Evolutionary conservation across 2,888 invertebrate species (phyloP), one percentile per base, ranked within the genome.

Genomic region (Timema podura): DNA sequence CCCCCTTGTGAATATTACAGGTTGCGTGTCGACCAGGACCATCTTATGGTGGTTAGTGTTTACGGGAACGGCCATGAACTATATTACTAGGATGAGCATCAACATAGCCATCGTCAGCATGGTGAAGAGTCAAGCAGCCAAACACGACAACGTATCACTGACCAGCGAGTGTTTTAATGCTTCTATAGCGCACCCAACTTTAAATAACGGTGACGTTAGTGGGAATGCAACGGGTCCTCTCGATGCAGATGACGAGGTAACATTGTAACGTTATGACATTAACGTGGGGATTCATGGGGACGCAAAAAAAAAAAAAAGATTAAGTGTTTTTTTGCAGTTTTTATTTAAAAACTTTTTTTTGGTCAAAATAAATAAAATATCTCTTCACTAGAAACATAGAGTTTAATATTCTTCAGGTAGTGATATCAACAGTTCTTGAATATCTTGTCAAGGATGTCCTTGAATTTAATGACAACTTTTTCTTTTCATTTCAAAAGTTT

Each of bases 21-120:
- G 30, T 11, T 13, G 57, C 0, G 57, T 57, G 57, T 57, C 57
- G 30, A 9, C 57, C 15, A 11, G 57, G n/a, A 57, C 57, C 9
- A 30, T 57, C 16, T 30, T 57, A n/a, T 57, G 57, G 57, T 57
- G 57, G 57, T 30, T 57, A 5, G 57, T 57, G 16, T 57, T 57
- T 30, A n/a, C 57, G n/a, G 57, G 57, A 11, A 8, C 57, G 8
- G 57, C 57, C 30, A 13, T 57, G 57, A 57, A 57, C 13, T 57
- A 57, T 30, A 30, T 57, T 30, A 57, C 30, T n/a, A 57, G 57
- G 30, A 30, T 30, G 30, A 30, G 30, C 30, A 30, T 30, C 30
- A 30, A 30, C 30, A 30, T 30, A 30, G 15, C 57, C 57, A 57
- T 57, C n/a, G 30, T 57, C 5, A 30, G 57, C 57, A 57, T 57